A percentile compares a stretch with the other conserved stretches of the same genome.
Conservation (phyloP, 30 jellyfish, hydroid and myxozoan genomes). For the Hydractinia echinata region DNA sequence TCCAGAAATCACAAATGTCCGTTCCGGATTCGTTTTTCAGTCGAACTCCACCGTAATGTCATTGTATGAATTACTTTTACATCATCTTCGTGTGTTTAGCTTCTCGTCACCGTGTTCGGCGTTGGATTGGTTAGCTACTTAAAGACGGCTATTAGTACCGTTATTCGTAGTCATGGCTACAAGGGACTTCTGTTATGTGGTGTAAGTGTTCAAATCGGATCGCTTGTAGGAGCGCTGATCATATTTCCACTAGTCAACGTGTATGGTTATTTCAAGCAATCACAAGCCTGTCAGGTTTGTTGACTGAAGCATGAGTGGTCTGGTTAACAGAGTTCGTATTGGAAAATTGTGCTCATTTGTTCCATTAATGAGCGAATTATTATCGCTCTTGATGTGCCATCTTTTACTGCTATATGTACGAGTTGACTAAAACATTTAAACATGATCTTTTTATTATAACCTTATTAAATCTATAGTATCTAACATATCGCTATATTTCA, state of each 20-base stretch:
- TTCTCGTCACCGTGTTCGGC: conserved; percentile 45
- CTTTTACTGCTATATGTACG: no score
- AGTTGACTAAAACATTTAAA: no score
- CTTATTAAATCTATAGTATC: no score
- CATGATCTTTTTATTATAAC: no score
- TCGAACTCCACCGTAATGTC: background rate
- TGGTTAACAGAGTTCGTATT: no score
- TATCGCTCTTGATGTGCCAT: no score
- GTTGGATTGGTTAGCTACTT: conserved; percentile 73
- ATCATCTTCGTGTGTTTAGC: conserved; percentile 23
- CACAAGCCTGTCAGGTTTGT: conserved; percentile 13
- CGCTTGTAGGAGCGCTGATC: conserved; percentile 71
- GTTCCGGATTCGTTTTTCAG: background rate
- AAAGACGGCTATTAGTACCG: conserved; percentile 72
- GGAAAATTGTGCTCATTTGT: no score
- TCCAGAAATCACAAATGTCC: no score
- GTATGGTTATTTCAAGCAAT: conserved; percentile 46
- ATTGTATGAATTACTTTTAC: background rate
- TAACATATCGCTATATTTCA: no score
- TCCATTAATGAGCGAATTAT: no score
- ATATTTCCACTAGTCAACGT: conserved; percentile 65
- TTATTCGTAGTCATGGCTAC: conserved; percentile 75
- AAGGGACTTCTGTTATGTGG: conserved; percentile 87
- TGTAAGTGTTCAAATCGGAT: conserved; percentile 82
- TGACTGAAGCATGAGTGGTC: background rate